phyloP scores from a whole-genome alignment of 2,888 invertebrate genomes.

The Drosophila fulvimacula region DNA sequence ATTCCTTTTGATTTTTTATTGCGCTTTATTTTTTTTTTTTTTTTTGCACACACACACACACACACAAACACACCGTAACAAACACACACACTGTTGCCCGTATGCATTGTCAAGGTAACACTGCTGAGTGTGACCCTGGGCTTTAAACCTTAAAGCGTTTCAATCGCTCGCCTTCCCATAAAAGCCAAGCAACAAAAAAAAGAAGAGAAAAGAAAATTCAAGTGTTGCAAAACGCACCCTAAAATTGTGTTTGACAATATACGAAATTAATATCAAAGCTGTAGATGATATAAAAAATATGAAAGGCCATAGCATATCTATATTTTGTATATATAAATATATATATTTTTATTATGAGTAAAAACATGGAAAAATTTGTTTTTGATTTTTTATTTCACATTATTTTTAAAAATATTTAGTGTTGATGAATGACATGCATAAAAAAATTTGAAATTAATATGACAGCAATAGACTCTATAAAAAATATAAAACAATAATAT shows the following conservation, averaged over 20 bases:
- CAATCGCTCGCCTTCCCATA: not conserved
- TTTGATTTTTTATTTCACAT: not conserved
- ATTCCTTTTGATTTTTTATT: constrained; percentile 74
- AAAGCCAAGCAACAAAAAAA: not conserved
- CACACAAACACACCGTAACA: too few species aligned
- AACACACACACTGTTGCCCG: not conserved
- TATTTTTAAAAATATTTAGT: not conserved
- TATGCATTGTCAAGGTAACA: constrained; percentile 13
- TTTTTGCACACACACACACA: constrained; percentile 11
- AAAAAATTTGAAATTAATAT: not conserved
- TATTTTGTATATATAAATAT: not conserved
- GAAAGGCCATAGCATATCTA: not conserved
- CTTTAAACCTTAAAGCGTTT: constrained; percentile 15
- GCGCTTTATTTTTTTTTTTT: constrained; percentile 20
- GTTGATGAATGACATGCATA: not conserved
- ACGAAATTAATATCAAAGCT: not conserved
- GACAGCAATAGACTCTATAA: not conserved
- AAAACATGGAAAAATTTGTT: not conserved
- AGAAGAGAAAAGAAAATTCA: not conserved
- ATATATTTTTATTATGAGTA: not conserved
- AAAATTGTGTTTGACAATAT: not conserved
- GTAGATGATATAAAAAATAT: not conserved
- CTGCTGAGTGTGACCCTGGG: constrained; percentile 21
- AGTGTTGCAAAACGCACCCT: not conserved
- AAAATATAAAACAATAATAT: not conserved